Percentiles rank a stretch among this genome's conserved stretches.
Evolutionary conservation across 2,888 invertebrate species (phyloP).

Genomic region (Euphydryas editha): DNA sequence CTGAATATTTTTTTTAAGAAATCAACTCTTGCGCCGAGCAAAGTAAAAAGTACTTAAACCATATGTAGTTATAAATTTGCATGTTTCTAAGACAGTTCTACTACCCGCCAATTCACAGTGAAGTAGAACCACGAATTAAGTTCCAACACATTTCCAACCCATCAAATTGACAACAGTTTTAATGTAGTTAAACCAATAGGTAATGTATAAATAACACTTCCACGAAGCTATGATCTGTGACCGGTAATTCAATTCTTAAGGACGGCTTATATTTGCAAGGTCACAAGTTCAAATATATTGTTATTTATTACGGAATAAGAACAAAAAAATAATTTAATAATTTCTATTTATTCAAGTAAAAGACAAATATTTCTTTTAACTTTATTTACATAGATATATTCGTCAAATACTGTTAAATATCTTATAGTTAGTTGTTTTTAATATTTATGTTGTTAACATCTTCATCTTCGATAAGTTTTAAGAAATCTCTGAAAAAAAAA

Average conservation of each 20-base stretch:
- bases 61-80: too few relatives aligned
- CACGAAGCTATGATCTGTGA: background rate
- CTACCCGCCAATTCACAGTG: too few relatives aligned
- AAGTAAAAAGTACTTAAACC: too few relatives aligned
- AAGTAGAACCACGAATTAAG: too few relatives aligned
- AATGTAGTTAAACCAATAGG: background rate
- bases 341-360: background rate
- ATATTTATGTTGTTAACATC: background rate
- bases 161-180: background rate
- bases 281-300: background rate
- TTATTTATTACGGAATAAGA: background rate
- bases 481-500: constrained; percentile 52
- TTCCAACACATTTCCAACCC: too few relatives aligned
- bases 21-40: too few relatives aligned
- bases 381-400: background rate
- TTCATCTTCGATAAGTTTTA: constrained; percentile 39
- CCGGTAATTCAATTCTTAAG: background rate
- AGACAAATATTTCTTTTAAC: too few relatives aligned
- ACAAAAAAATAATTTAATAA: background rate
- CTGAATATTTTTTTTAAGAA: too few relatives aligned
- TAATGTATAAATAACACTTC: background rate
- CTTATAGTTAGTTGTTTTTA: background rate
- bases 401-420: too few relatives aligned
- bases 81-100: too few relatives aligned
- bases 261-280: background rate